phyloP scores from a whole-genome alignment of 2,113 vertebrate genomes.

The Vulpes vulpes region DNA sequence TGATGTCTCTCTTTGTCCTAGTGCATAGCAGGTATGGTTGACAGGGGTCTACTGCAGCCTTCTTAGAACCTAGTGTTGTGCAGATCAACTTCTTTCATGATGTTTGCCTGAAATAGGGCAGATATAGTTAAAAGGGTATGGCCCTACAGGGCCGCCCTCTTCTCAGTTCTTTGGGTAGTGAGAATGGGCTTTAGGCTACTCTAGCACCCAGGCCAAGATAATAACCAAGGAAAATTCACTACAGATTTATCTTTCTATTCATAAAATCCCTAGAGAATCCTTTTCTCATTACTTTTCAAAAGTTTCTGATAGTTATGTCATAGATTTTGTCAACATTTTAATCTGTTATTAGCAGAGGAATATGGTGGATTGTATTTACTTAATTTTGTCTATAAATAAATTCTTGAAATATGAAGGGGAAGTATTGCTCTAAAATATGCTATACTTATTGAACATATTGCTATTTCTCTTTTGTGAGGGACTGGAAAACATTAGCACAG shows the following conservation, averaged over 20 bases:
- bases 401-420: neutral
- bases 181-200: neutral
- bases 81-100: neutral
- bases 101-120: neutral
- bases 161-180: neutral
- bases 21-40: too few relatives aligned
- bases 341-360: neutral
- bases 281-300: neutral
- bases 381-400: neutral
- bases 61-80: neutral
- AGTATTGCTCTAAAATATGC: neutral
- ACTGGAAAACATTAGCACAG: neutral
- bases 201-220: neutral
- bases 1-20: neutral
- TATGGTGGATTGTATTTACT: neutral
- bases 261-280: neutral
- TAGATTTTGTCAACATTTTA: neutral
- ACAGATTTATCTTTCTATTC: neutral
- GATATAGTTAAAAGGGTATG: neutral
- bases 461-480: neutral
- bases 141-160: neutral
- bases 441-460: neutral
- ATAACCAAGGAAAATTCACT: neutral
- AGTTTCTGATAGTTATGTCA: neutral
- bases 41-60: neutral